phyloP scores from a whole-genome alignment of 2,797 vertebrate genomes.

The Scleropages formosus region DNA sequence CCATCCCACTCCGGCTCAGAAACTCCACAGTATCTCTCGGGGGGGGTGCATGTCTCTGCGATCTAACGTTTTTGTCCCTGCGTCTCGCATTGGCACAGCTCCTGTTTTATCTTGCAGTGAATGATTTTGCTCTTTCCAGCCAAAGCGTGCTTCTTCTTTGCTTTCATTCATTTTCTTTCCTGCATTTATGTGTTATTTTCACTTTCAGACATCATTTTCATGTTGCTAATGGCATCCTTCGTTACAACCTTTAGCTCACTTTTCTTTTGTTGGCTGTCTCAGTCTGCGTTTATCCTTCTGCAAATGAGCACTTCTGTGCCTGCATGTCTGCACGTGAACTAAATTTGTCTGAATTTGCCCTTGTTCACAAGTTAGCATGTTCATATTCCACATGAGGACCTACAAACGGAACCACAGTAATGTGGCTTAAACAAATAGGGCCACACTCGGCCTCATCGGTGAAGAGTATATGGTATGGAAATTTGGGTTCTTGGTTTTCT shows the following conservation, averaged over 20 bases:
- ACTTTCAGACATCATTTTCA: neutral
- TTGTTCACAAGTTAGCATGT: neutral
- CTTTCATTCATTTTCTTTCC: conserved; percentile 24
- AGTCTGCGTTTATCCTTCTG: neutral
- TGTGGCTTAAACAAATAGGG: neutral
- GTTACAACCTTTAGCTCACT: neutral
- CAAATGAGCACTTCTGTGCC: neutral
- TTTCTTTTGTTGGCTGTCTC: neutral
- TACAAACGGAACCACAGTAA: neutral
- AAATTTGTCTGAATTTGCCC: neutral
- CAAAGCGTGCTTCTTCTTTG: conserved; percentile 44
- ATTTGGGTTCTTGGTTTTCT: neutral
- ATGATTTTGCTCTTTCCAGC: conserved; percentile 16
- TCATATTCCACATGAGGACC: neutral
- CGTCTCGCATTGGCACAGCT: conserved; percentile 26
- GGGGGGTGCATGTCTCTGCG: conserved; percentile 5
- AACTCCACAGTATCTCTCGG: conserved; percentile 48
- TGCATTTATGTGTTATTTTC: conserved; percentile 22
- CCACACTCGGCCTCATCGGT: neutral
- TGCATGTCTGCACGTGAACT: conserved; percentile 1
- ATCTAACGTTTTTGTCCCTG: conserved; percentile 31
- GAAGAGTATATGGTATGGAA: neutral
- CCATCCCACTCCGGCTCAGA: conserved; percentile 2
- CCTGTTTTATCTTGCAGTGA: conserved; percentile 31
- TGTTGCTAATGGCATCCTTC: neutral